phyloP scores from a whole-genome alignment of 2,113 vertebrate species.

The Colius striatus region DNA sequence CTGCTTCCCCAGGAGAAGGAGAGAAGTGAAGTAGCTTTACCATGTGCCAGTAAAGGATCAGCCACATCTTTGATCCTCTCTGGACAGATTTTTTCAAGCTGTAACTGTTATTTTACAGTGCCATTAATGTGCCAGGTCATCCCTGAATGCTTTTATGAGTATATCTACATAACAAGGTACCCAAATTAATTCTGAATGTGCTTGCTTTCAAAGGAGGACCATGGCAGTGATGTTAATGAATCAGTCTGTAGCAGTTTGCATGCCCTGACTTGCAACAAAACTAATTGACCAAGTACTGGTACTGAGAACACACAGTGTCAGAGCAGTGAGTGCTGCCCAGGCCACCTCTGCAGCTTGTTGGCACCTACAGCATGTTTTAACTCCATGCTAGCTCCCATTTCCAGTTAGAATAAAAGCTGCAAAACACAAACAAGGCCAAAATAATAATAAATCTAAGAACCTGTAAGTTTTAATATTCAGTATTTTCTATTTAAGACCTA shows the following conservation, averaged over 20 bases:
- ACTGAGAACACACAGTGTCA: accelerated
- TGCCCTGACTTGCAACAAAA: neutral
- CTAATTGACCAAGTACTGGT: accelerated
- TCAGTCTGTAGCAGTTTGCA: accelerated
- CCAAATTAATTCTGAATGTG: neutral
- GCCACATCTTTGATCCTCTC: neutral
- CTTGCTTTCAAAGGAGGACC: neutral
- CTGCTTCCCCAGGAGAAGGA: neutral
- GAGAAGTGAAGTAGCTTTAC: neutral
- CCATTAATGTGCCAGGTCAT: neutral
- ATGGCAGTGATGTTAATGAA: accelerated
- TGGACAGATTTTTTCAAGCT: neutral
- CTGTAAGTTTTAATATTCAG: neutral
- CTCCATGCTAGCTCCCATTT: neutral
- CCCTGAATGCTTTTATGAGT: neutral
- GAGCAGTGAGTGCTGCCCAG: neutral
- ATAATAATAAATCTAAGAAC: neutral
- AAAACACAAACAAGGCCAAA: neutral
- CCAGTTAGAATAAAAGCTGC: neutral
- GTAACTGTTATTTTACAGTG: neutral
- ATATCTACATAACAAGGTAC: neutral
- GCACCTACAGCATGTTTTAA: accelerated
- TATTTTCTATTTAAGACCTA: neutral
- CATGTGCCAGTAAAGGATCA: neutral
- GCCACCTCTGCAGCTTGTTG: neutral